phyloP scores from a whole-genome alignment of 2,888 invertebrate genomes.

The Harmothoe impar region DNA sequence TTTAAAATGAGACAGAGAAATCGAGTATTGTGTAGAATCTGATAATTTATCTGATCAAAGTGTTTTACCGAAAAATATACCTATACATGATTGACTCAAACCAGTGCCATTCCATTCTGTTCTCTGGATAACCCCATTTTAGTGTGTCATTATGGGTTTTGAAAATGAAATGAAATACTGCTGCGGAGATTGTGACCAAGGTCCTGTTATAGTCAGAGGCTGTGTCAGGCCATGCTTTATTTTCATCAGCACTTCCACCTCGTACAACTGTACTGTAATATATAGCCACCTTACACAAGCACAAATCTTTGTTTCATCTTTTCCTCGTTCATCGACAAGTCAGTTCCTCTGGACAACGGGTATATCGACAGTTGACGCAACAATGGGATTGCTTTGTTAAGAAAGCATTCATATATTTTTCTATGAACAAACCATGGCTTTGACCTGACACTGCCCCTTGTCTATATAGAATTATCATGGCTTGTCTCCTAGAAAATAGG shows the following conservation, averaged over 20 bases:
- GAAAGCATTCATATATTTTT: conserved; percentile 15
- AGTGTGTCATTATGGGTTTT: background rate
- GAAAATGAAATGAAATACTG: background rate
- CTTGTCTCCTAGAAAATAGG: background rate
- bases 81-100: background rate
- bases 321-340: background rate
- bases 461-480: background rate
- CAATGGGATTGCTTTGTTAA: background rate
- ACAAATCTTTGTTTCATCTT: background rate
- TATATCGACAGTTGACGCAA: background rate
- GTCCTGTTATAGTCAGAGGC: background rate
- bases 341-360: background rate
- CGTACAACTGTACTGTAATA: background rate
- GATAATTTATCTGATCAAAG: background rate
- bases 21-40: background rate
- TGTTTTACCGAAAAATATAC: background rate
- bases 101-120: conserved; percentile 7
- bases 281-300: background rate
- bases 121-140: background rate
- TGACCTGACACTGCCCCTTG: background rate
- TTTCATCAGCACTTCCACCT: background rate
- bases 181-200: background rate
- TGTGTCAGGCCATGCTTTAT: background rate
- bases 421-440: background rate
- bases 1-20: background rate